Percentiles rank a stretch among this genome's conserved stretches.
Evolutionary conservation across 2,113 vertebrate genomes (phyloP).

Genomic region (Dendrocopos noguchii): DNA sequence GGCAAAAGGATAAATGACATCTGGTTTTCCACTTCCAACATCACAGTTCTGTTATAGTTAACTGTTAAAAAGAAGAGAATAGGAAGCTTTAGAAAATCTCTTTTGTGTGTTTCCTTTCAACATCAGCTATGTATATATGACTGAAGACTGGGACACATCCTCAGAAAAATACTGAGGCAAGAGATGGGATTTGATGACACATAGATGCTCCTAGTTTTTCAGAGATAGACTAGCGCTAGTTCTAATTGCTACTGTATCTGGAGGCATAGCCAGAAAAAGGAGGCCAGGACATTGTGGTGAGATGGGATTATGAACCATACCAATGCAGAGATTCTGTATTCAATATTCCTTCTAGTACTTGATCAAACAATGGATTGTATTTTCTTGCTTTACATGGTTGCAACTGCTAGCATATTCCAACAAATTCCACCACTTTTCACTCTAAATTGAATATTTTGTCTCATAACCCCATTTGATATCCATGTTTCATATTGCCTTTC

Average conservation of each 20-base stretch:
- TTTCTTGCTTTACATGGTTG: neutral
- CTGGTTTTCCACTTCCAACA: slow-evolving; percentile 7
- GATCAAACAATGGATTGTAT: neutral
- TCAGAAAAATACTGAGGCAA: neutral
- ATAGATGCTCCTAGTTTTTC: neutral
- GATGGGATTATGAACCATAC: neutral
- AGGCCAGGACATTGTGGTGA: neutral
- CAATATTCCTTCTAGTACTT: neutral
- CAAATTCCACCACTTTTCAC: neutral
- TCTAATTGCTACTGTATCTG: neutral
- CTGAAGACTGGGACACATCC: neutral
- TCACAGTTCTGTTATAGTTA: slow-evolving; percentile 1
- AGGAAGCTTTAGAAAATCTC: neutral
- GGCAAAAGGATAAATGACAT: neutral
- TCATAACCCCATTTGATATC: neutral
- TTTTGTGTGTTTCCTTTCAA: neutral
- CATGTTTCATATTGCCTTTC: neutral
- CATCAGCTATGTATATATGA: neutral
- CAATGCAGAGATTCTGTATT: neutral
- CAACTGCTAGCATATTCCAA: neutral
- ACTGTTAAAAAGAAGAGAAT: neutral
- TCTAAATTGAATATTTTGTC: neutral
- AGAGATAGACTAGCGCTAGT: neutral
- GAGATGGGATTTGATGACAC: neutral
- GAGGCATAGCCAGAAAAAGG: neutral